A percentile compares a stretch with the other conserved stretches of the same genome.
Conservation (phyloP, 2,888 invertebrate species). For the Athalia cordata region DNA sequence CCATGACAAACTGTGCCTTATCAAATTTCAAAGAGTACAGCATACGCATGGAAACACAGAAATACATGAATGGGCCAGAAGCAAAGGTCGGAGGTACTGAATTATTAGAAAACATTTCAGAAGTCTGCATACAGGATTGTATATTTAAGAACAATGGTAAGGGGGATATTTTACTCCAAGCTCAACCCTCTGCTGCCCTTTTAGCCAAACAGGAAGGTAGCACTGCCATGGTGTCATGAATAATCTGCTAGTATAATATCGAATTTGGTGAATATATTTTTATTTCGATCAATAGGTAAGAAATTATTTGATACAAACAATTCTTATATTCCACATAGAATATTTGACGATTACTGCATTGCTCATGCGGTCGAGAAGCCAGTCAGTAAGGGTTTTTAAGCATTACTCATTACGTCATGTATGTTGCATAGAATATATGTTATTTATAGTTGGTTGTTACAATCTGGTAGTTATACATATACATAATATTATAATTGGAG, state of each 20-base stretch:
- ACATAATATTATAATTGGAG: too few relatives aligned
- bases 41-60: constrained; percentile 74
- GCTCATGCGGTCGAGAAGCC: too few relatives aligned
- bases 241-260: not conserved
- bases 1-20: constrained; percentile 69
- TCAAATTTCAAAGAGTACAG: constrained; percentile 74
- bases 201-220: constrained; percentile 55
- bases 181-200: constrained; percentile 52
- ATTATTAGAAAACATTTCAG: constrained; percentile 58
- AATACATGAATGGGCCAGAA: constrained; percentile 58
- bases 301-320: too few relatives aligned
- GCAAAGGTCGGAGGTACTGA: constrained; percentile 60
- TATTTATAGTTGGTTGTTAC: too few relatives aligned
- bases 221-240: constrained; percentile 55
- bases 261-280: too few relatives aligned
- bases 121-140: constrained; percentile 63
- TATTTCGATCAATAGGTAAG: too few relatives aligned
- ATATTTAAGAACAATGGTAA: constrained; percentile 64
- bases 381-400: too few relatives aligned
- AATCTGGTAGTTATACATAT: too few relatives aligned
- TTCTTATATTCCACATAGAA: too few relatives aligned
- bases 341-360: too few relatives aligned
- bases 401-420: too few relatives aligned
- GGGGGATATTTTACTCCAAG: constrained; percentile 63
- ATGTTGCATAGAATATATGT: too few relatives aligned